Base-by-base conservation (phyloP, 2,888 invertebrate species). In the Muschampia plurimacula region DNA sequence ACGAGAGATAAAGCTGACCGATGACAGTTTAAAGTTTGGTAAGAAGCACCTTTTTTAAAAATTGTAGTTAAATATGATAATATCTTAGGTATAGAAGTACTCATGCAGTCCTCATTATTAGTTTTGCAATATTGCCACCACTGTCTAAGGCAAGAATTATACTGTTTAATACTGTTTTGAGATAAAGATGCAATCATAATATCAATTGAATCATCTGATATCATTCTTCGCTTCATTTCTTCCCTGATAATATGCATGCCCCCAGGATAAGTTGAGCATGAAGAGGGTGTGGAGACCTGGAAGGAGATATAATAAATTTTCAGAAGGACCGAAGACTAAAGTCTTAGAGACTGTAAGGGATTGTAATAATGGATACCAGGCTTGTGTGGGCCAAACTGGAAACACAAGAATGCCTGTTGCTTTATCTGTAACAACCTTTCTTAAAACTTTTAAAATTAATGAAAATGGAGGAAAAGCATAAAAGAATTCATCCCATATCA, bases 151-250 rank as follows among this genome's bases (percentile, higher is more conserved):
- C 55, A 55, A 10, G 22, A 55, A 28, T 55, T 55, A 22, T 55
- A 55, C 7, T 55, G 55, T 28, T 55, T 55, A 55, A 55, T 55
- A 28, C 55, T 55, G 5, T 55, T 55, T 55, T 55, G 22, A 8
- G 55, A 22, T 55, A 55, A 28, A 28, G 55, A 55, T 55, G 55
- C 55, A 55, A 55, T 55, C 55, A 55, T 55, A 55, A 55, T 55
- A 10, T 55, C 55, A 55, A 55, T 55, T 10, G 55, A 55, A 7
- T 28, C 55, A 55, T 55, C n/a, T 22, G 55, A 55, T 22, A 55
- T 6, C 55, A 15, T 28, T 28, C 55, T 55, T 28, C 22, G 15
- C 10, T 55, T 55, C 55, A 55, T 55, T 55, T 9, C 55, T 22
- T 55, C 22, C 55, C 55, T 55, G 55, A 55, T 55, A 55, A 55